Percentiles rank a stretch among this genome's conserved stretches.
These are phyloP conservation scores for Trachemys scripta DNA, from an alignment of 2,113 vertebrate genomes.

Conservation along the genomic window DNA sequence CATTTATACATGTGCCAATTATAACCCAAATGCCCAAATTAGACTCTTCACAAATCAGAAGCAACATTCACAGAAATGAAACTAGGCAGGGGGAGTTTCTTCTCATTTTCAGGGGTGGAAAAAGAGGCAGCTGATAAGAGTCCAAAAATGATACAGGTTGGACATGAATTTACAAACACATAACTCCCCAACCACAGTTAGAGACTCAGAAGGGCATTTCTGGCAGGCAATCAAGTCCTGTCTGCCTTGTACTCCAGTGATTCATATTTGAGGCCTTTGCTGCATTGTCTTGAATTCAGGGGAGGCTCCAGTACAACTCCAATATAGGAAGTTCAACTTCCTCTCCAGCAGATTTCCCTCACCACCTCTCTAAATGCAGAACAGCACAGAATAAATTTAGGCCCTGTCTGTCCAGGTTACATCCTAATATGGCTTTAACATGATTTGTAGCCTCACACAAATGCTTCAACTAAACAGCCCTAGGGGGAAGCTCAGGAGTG, in stretches of 20 bases:
- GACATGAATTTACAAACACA: neutral
- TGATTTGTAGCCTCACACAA: neutral
- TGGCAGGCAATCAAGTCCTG: neutral
- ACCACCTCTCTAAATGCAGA: constrained; percentile 37
- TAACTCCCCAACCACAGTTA: neutral
- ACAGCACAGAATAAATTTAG: neutral
- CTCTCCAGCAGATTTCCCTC: constrained; percentile 68
- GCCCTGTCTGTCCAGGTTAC: neutral
- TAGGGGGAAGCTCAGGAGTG: neutral
- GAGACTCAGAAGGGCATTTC: neutral
- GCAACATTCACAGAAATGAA: constrained; percentile 45
- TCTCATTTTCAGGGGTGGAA: neutral
- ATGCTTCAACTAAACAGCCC: neutral
- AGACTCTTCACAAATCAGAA: neutral
- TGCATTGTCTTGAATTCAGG: constrained; percentile 48
- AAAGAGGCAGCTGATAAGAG: neutral
- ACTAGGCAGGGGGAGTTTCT: constrained; percentile 18
- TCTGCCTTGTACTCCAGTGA: neutral
- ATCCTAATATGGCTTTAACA: neutral
- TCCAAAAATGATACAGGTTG: neutral
- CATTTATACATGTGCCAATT: neutral
- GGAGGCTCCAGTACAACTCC: constrained; percentile 39
- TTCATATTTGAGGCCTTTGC: neutral
- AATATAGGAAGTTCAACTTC: constrained; percentile 64
- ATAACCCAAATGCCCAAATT: neutral